Evolutionary conservation across 2,888 invertebrate genomes (phyloP), one percentile per base, ranked within the genome.

Genomic region (Limnephilus rhombicus): DNA sequence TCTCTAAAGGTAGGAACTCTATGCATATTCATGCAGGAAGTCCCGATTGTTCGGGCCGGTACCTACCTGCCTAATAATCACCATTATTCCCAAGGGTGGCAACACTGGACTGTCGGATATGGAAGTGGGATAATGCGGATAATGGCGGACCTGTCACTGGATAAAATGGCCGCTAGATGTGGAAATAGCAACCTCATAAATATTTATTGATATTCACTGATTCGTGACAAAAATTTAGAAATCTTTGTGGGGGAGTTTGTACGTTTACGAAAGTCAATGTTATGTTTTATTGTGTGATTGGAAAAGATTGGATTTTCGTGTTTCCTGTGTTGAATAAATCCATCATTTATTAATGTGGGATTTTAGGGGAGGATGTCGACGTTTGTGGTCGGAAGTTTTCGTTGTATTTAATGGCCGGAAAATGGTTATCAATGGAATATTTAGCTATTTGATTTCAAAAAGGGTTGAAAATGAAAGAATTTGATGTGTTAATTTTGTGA

Each of bases 21-120:
- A 88, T 88, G 88, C 53, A 88, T 88, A 88, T 37, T 88, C 80
- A 88, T 80, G 18, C 88, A 68, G 88, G 88, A 88, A 37, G 88
- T 24, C 34, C 80, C 88, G 88, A 37, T 80, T 34, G 88, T 80
- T 68, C 37, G 68, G 68, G 34, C 80, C 37, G 68, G 80, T 80
- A 45, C n/a, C 41, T 86, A 86, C 86, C 41, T 86, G 45, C 37
- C 86, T 45, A 45, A 29, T 88, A 88, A 88, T 88, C 88, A 37
- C 88, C 37, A 34, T 80, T 80, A 41, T 80, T 88, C 88, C 88
- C 88, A 29, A 88, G 88, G 88, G 88, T 88, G 88, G 88, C 88
- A 88, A 80, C 80, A 88, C 88, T 68, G 34, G 24, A 31, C 29
- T 41, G 41, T 37, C 68, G 68, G 68, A 68, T 68, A 68, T 68